A percentile compares a stretch with the other conserved stretches of the same genome.
phyloP scores from a whole-genome alignment of 1,140 invertebrate species.

The Sesamia nonagrioides region DNA sequence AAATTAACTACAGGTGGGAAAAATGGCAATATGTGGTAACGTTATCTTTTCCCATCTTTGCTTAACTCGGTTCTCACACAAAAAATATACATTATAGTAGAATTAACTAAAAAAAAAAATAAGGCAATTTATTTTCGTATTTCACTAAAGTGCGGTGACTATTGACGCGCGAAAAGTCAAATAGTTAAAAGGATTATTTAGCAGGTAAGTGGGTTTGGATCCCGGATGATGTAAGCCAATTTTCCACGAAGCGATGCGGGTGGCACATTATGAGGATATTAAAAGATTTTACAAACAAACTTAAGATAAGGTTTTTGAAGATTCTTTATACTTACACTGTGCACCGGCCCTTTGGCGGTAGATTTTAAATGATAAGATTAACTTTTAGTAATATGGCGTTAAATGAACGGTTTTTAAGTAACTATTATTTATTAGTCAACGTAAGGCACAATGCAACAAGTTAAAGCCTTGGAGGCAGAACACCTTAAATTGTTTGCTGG shows the following conservation, averaged over 20 bases:
- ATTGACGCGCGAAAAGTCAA: constrained; percentile 63
- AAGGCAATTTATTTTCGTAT: constrained; percentile 43
- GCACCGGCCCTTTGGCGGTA: background rate
- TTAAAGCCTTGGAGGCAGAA: background rate
- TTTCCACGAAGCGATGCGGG: constrained; percentile 69
- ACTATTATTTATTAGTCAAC: background rate
- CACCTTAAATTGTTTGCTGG: background rate
- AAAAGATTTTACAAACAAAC: constrained; percentile 64
- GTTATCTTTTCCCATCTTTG: constrained; percentile 1
- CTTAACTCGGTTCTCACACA: constrained; percentile 21
- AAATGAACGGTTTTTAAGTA: background rate
- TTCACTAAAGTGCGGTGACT: constrained; percentile 49
- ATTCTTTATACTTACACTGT: constrained; percentile 9
- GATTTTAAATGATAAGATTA: constrained; percentile 26
- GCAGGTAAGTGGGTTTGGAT: constrained; percentile 67
- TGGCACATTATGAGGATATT: constrained; percentile 65
- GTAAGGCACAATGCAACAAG: background rate
- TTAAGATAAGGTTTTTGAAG: constrained; percentile 57
- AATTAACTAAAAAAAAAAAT: constrained; percentile 18
- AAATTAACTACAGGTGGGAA: no score
- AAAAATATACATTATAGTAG: background rate
- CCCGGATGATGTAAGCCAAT: constrained; percentile 56
- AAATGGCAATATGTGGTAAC: background rate
- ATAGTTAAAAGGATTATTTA: constrained; percentile 64
- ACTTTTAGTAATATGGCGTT: background rate